Percentiles rank a stretch among this genome's conserved stretches.
These are phyloP conservation scores for Hyla sarda DNA, from an alignment of 2,113 vertebrate species.

Conservation along the genomic window DNA sequence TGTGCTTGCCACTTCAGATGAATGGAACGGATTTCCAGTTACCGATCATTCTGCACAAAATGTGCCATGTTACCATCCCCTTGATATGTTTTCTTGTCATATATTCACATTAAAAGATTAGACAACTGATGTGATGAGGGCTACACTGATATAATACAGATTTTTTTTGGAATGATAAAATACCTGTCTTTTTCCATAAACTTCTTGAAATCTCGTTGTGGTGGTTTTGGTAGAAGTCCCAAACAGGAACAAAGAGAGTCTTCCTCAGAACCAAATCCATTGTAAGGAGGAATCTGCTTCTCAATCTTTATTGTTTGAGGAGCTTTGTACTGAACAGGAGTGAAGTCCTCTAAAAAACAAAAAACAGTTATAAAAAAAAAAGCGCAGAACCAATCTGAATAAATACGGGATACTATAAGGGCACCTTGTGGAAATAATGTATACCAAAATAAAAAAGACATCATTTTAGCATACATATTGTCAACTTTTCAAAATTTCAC, in stretches of 20 bases:
- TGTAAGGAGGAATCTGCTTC: conserved; percentile 83
- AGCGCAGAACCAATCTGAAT: not conserved
- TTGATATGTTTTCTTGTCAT: not conserved
- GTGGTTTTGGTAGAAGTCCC: conserved; percentile 74
- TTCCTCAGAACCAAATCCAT: conserved; percentile 91
- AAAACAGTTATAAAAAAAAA: conserved; percentile 23
- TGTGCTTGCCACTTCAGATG: no score
- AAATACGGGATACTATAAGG: not conserved
- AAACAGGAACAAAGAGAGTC: conserved; percentile 86
- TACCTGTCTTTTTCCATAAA: conserved; percentile 90
- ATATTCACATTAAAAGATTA: not conserved
- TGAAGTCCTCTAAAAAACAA: conserved; percentile 83
- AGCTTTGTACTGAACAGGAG: conserved; percentile 76
- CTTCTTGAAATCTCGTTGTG: conserved; percentile 78
- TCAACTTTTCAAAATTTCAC: no score
- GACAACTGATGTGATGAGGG: not conserved
- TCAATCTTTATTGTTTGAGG: conserved; percentile 69
- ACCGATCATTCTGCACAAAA: no score
- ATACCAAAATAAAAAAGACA: no score
- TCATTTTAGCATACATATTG: no score
- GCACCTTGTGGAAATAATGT: not conserved
- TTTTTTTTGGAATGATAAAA: conserved; percentile 16
- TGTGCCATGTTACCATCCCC: no score
- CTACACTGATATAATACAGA: not conserved
- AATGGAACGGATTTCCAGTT: no score